phyloP scores from a whole-genome alignment of 2,797 vertebrate species.

The Squalus acanthias region DNA sequence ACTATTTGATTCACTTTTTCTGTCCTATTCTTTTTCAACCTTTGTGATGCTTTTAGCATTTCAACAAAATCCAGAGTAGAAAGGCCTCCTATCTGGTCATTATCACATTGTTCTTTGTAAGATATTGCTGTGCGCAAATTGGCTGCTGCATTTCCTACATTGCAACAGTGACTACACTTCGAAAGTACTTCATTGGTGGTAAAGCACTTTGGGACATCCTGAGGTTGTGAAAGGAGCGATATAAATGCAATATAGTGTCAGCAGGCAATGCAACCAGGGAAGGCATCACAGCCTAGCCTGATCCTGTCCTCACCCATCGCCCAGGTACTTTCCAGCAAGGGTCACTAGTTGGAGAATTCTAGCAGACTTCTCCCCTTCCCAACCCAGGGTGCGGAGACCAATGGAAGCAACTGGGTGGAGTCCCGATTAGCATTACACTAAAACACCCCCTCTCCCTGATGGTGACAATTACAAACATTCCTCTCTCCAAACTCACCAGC shows the following conservation, averaged over 20 bases:
- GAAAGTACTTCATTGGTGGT: background rate
- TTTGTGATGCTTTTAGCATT: background rate
- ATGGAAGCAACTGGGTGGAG: background rate
- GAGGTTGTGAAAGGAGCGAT: background rate
- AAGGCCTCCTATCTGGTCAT: background rate
- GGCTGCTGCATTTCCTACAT: background rate
- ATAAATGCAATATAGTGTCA: no score
- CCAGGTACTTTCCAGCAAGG: background rate
- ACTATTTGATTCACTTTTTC: background rate
- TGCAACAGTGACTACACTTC: background rate
- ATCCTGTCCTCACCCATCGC: background rate
- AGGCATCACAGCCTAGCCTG: background rate
- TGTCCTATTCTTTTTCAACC: background rate
- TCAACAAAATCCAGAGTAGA: no score
- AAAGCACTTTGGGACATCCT: background rate
- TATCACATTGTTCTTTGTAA: background rate
- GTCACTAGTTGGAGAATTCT: background rate
- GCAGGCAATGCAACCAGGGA: background rate
- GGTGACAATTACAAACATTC: background rate
- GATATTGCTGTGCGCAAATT: background rate
- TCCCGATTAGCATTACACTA: background rate
- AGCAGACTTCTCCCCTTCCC: background rate
- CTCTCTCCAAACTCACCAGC: slow-evolving; percentile 61
- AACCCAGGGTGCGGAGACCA: background rate
- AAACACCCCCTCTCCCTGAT: background rate